These are phyloP conservation scores for Hypsibius dujardini DNA, from an alignment of 1,140 invertebrate species.

Conservation along the genomic window DNA sequence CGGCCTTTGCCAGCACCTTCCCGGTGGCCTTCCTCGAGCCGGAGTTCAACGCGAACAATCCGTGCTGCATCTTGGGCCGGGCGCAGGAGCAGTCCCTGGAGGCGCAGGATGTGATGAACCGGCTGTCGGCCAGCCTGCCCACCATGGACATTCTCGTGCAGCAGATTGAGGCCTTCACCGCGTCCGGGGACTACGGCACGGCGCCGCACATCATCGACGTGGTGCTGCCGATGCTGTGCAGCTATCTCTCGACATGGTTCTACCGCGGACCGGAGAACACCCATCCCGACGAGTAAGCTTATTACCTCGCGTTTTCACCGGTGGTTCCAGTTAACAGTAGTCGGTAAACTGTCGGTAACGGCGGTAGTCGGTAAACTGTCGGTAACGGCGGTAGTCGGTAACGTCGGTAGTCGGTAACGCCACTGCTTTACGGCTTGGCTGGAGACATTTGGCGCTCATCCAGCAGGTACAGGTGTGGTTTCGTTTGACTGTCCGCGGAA, in stretches of 20 bases:
- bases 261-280: slow-evolving; percentile 84
- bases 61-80: slow-evolving; percentile 75
- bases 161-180: slow-evolving; percentile 85
- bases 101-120: slow-evolving; percentile 89
- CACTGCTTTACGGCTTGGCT: no score
- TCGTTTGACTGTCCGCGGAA: no score
- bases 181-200: slow-evolving; percentile 76
- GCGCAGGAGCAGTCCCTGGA: slow-evolving; percentile 87
- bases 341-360: no score
- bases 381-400: no score
- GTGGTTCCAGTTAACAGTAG: no score
- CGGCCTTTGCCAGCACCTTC: slow-evolving; percentile 92
- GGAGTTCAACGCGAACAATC: slow-evolving; percentile 91
- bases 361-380: no score
- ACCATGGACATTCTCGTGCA: slow-evolving; percentile 70
- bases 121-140: slow-evolving; percentile 83
- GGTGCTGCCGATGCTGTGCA: slow-evolving; percentile 81
- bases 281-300: slow-evolving; percentile 54
- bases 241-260: slow-evolving; percentile 58
- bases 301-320: no score
- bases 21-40: slow-evolving; percentile 95
- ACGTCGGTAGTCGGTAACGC: no score
- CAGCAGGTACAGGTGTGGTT: no score
- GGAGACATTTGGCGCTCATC: no score
- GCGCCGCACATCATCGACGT: slow-evolving; percentile 91